Evolutionary conservation across 92 coral and sea anemone species (phyloP), one percentile per base, ranked within the genome.

Genomic region (Phenganax marumi): DNA sequence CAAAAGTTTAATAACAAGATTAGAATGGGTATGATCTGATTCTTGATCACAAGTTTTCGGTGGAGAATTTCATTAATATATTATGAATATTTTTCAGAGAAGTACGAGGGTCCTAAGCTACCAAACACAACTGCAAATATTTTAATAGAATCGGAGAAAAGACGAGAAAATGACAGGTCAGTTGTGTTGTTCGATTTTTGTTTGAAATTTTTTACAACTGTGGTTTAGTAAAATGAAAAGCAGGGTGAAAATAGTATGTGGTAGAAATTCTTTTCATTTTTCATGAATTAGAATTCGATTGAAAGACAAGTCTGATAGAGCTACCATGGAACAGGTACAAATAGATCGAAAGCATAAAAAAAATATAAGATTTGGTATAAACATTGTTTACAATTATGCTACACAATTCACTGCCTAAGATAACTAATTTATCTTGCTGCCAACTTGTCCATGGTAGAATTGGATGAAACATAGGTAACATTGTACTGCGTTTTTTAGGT

Each of bases 291-390:
- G 93, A 86, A 66, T 92, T 60, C 90, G 99, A 52, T 89, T 95
- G 10, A 92, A 90, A 80, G 99, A 96, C 70, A 96, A 96, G 82
- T 89, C 99, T 61, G 99, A 96, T 73, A 86, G 99, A 75, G 99
- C 99, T 6, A 96, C 99, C 13, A 92, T 96, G 61, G 99, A 96
- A 61, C 99, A 96, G 84, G 83, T 76, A 57, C 10, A 50, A 25
- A 14, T 13, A 56, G 3, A 56, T 13, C 1, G 63, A 1, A 56
- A 13, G 63, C 3, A 19, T 13, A 8, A 14, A 1, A 5, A 5
- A 33, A 33, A 33, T 33, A 33, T 1, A 33, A 33, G 5, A 33
- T 33, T 33, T 33, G 43, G 43, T 33, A 33, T 5, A 33, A 33
- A n/a, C n/a, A n/a, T n/a, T n/a, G n/a, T n/a, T n/a, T n/a, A n/a